A percentile compares a stretch with the other conserved stretches of the same genome.
These are phyloP conservation scores for Mylabris sibirica DNA, from an alignment of 2,888 invertebrate species.

Conservation along the genomic window DNA sequence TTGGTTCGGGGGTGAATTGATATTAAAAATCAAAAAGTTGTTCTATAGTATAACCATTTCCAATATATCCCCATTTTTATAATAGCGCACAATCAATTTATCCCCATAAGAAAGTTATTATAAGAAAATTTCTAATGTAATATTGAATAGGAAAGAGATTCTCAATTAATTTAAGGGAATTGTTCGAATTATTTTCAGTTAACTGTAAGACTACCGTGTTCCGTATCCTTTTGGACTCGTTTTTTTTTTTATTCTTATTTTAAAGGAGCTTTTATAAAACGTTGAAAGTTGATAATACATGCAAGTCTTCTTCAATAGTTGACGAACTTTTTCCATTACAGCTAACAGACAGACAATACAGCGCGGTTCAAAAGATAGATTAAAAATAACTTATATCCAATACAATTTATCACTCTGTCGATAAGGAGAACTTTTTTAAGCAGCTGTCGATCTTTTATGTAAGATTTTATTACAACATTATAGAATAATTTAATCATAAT, in stretches of 20 bases:
- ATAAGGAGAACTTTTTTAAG: constrained; percentile 35
- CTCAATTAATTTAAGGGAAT: constrained; percentile 17
- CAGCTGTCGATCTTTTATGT: constrained; percentile 10
- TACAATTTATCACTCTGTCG: constrained; percentile 49
- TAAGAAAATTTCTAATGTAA: constrained; percentile 17
- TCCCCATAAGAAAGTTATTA: not conserved
- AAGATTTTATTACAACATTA: not conserved
- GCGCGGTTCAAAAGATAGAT: constrained; percentile 49
- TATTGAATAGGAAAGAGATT: constrained; percentile 11
- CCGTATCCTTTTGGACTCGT: constrained; percentile 39
- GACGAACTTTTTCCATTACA: constrained; percentile 57
- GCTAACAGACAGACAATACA: constrained; percentile 54
- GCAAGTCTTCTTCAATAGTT: constrained; percentile 54
- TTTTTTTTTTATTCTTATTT: constrained; percentile 31
- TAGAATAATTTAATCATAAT: constrained; percentile 8
- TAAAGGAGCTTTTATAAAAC: constrained; percentile 46
- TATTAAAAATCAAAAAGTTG: constrained; percentile 36
- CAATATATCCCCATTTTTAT: constrained; percentile 9
- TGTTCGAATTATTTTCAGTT: constrained; percentile 22
- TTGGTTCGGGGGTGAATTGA: constrained; percentile 37
- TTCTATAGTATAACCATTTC: constrained; percentile 26
- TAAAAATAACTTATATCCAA: constrained; percentile 49
- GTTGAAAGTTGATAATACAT: constrained; percentile 53
- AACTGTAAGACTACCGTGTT: constrained; percentile 31
- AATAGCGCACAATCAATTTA: constrained; percentile 1